Evolutionary conservation across 2,797 vertebrate genomes (phyloP).

Genomic region (Mastacembelus armatus): DNA sequence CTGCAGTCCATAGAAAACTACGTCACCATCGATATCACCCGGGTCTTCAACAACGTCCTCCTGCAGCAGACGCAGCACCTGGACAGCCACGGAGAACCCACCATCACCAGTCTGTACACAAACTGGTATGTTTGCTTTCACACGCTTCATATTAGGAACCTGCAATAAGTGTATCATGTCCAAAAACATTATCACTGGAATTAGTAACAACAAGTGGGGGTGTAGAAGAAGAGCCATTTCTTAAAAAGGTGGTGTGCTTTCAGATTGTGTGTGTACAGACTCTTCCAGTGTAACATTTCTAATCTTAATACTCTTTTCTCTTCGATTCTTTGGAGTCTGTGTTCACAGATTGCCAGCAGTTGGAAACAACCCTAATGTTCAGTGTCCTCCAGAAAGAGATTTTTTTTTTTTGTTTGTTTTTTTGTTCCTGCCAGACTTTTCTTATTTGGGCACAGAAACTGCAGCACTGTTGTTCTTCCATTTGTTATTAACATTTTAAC

Average conservation of each 20-base stretch:
- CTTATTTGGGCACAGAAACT: background rate
- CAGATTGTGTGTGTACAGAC: background rate
- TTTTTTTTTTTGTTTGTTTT: background rate
- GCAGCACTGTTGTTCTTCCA: background rate
- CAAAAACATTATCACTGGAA: no score
- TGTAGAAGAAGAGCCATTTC: background rate
- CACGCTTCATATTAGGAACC: no score
- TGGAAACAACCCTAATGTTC: background rate
- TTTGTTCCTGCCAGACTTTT: background rate
- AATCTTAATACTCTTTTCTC: no score
- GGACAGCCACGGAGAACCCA: constrained; percentile 98
- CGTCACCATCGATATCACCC: constrained; percentile 98
- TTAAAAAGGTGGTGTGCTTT: background rate
- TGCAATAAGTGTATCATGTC: no score
- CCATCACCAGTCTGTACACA: constrained; percentile 98
- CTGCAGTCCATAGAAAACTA: constrained; percentile 99
- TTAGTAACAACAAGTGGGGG: no score
- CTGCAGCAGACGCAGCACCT: constrained; percentile 99
- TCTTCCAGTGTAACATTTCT: background rate
- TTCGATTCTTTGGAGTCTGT: no score
- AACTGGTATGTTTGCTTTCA: constrained; percentile 88
- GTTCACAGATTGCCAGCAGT: background rate
- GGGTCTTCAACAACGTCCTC: constrained; percentile 98
- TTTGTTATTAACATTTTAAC: background rate
- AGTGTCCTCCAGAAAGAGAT: background rate